Evolutionary conservation across 2,113 vertebrate species (phyloP).

Genomic region (Catharus bicknelli): DNA sequence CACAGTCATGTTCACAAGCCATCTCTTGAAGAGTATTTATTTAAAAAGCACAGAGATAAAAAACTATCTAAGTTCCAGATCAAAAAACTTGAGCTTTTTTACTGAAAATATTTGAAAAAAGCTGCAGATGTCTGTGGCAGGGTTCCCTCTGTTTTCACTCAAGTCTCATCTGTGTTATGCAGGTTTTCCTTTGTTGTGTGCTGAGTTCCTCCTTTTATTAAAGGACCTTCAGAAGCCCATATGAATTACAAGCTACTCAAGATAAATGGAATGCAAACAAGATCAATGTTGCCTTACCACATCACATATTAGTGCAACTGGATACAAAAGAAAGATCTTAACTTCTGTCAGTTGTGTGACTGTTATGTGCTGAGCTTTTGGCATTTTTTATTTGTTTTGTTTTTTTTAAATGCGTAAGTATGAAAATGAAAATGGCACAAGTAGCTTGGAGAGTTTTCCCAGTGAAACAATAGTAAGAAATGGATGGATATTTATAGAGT

Average conservation of each 20-base stretch:
- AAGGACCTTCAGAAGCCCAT: not conserved
- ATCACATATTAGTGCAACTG: not conserved
- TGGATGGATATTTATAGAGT: not conserved
- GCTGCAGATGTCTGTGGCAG: not conserved
- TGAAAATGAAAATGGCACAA: not conserved
- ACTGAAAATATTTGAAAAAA: not conserved
- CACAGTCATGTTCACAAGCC: not conserved
- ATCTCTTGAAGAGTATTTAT: not conserved
- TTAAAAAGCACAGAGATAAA: not conserved
- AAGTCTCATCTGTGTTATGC: not conserved
- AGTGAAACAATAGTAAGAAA: not conserved
- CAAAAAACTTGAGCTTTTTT: not conserved
- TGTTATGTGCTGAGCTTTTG: not conserved
- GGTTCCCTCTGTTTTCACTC: not conserved
- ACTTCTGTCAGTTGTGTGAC: not conserved
- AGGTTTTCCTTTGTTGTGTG: not conserved
- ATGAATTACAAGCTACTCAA: not conserved
- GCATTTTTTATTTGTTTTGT: rapidly evolving
- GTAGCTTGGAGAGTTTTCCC: not conserved
- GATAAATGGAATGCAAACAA: not conserved
- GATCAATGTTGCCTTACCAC: not conserved
- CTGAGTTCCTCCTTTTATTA: not conserved
- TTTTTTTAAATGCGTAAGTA: not conserved
- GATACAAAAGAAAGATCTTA: not conserved
- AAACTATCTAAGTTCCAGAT: not conserved